These are phyloP conservation scores for Uropsilus gracilis DNA, from an alignment of 2,113 vertebrate species.

Conservation along the genomic window DNA sequence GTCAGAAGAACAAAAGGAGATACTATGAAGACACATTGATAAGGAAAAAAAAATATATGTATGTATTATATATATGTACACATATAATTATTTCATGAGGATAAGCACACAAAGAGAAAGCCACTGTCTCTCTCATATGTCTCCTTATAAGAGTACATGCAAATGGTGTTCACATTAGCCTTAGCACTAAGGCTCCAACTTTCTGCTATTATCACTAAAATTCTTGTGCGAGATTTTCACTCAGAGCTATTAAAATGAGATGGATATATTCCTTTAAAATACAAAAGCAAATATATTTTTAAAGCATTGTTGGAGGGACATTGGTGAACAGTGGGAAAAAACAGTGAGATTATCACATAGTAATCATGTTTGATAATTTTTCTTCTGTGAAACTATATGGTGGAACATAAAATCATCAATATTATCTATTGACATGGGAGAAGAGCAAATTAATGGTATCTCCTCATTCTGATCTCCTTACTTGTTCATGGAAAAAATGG, in stretches of 20 bases:
- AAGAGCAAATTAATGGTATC: neutral
- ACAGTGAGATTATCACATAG: neutral
- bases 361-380: neutral
- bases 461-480: neutral
- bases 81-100: neutral
- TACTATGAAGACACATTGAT: neutral
- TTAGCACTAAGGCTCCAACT: neutral
- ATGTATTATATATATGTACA: too few relatives aligned
- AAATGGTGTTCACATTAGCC: neutral
- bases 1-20: neutral
- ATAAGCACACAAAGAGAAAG: neutral
- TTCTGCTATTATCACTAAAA: neutral
- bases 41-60: neutral
- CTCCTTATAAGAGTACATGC: neutral
- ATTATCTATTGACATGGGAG: neutral
- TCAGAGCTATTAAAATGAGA: neutral
- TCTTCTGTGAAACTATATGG: neutral
- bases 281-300: neutral
- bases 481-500: neutral
- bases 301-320: neutral
- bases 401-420: neutral
- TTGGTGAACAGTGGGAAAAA: neutral
- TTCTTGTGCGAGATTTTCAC: neutral
- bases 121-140: too few relatives aligned
- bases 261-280: conserved; percentile 4